Evolutionary conservation across 2,888 invertebrate genomes (phyloP), one percentile per base, ranked within the genome.

Genomic region (Cephus rjabovi): DNA sequence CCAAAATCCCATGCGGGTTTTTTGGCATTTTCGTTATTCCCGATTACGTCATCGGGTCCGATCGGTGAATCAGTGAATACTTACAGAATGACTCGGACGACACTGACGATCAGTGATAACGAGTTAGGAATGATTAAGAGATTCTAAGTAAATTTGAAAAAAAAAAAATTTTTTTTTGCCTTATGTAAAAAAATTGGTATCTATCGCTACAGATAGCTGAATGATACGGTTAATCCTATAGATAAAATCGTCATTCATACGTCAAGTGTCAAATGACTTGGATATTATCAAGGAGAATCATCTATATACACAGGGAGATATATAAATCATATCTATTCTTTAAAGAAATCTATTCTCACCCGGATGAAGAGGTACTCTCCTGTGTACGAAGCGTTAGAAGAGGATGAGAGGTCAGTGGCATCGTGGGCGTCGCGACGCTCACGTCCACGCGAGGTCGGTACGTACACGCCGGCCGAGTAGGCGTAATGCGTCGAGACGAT

Each of bases 401-500:
- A 56, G 40, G 40, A 56, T 56, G 40, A 56, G 40, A 56, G 40
- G 40, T 56, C 40, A 56, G 40, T 56, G 40, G 40, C 40, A 56
- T 56, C 71, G 71, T 71, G 71, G 71, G 71, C 71, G 71, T 71
- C 71, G 34, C 34, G 74, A 35, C 37, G 34, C 40, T 56, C 40
- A 56, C 40, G 40, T 56, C 37, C 12, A 15, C 74, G 34, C 74
- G 74, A 74, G 35, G 35, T 30, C 30, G 35, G 74, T 74, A 74
- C 74, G 23, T 35, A 35, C 37, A 74, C 35, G 3, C 23, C 6
- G 12, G n/a, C 11, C 12, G 34, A 34, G 74, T 74, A 35, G 74
- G 74, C 74, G 74, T 74, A 74, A 74, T 74, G 74, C 35, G 74
- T 33, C 74, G 74, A 74, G 31, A 12, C 15, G 71, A 34, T 33